Base-by-base conservation (phyloP, 2,113 vertebrate genomes). In the Speoplatyrhinus poulsoni region DNA sequence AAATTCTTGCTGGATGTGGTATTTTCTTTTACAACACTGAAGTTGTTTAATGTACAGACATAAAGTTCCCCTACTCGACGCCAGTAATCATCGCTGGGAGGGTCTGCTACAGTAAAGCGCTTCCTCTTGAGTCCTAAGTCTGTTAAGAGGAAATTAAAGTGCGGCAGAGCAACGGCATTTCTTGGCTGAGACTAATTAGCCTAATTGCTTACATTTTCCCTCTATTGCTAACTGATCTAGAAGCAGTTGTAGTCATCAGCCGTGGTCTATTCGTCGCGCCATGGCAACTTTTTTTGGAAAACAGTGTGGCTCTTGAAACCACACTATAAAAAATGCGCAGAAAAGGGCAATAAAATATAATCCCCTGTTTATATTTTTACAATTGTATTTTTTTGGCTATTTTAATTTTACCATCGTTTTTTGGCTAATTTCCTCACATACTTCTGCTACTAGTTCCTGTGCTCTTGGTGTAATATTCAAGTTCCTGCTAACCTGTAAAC, bases 181-280 rank as follows among this genome's bases (percentile, higher is more conserved):
- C 15, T 48, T 62, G 11, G 47, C 47, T 50, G 62, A 52, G 62
- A 65, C 62, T 65, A 33, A 65, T 53, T 53, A 65, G 13, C 26
- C 62, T 65, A 65, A 65, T 65, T 65, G 50, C 62, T 16, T 16
- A 26, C 50, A 65, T 65, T 65, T 65, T 65, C 62, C 26, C 49
- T 36, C 32, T 49, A 8, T 12, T n/a, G 61, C 50, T 47, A 47
- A 46, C 60, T 62, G 9, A 41, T 17, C 46, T 17, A 9, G 16
- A 47, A 32, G 26, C 56, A 58, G 54, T 17, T 13, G 17, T 49
- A 48, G 46, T 49, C 60, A 26, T 50, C 47, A 49, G n/a, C 16
- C 61, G 26, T 17, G 19, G 47, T 19, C 19, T 50, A 3, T 26
- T 26, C 16, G 13, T 26, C 32, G 17, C 6, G 36, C 12, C 26